Evolutionary conservation across 2,888 invertebrate species (phyloP), one percentile per base, ranked within the genome.

Genomic region (Philereme transversata): DNA sequence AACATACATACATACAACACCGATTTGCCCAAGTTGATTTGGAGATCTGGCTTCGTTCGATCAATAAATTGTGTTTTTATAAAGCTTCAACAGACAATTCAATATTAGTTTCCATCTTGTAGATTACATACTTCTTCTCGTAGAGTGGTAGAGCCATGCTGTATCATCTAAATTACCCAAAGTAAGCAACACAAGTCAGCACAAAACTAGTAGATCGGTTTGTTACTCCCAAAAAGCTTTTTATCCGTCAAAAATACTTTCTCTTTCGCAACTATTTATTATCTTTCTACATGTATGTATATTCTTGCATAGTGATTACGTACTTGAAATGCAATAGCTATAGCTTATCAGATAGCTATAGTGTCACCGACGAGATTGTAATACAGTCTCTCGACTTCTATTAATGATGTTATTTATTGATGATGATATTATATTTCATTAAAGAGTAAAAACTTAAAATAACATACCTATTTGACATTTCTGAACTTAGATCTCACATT

Each of bases 211-310:
- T 40, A 40, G 40, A 5, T 36, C 40, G 8, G 5, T 40, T 40
- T 40, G 40, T 6, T 40, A 40, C 40, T 40, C 8, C 36, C 5
- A 5, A 36, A 11, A 45, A 5, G 7, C 6, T 22, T 10, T 45
- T n/a, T 43, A 5, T 3, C 5, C n/a, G 6, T 5, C 11, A 45
- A 11, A 45, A 45, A 45, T 48, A 54, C 47, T 54, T 54, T 54
- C 47, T 54, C 54, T 47, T 54, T 47, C 40, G 46, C 38, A 36
- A 46, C 53, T 33, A 54, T 22, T 45, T 45, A 52, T 11, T 22
- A 47, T 54, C 38, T 54, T 54, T 47, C 36, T n/a, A 22, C 22
- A 22, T 1, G 22, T n/a, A 9, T n/a, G n/a, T 43, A 3, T 43
- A 9, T 43, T 43, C 11, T 45, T 45, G 22, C 45, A 45, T 22